Evolutionary conservation across 2,113 vertebrate species (phyloP).

Genomic region (Rhinolophus ferrumequinum): DNA sequence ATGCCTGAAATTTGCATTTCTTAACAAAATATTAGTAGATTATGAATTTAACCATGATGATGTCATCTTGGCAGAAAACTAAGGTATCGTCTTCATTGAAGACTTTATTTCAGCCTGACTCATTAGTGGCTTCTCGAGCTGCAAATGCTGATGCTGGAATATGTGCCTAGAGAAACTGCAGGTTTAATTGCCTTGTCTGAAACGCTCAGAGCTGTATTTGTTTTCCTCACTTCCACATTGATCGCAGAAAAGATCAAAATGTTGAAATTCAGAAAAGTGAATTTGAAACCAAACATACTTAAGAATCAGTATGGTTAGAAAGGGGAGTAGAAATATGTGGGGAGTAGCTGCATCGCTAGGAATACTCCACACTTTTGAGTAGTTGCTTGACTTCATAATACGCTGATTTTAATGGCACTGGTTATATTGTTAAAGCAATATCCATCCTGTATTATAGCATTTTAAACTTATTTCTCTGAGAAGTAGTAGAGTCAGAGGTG

Average conservation of each 20-base stretch:
- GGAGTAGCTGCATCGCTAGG: not conserved
- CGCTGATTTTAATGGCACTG: slow-evolving; percentile 1
- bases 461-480: slow-evolving; percentile 34
- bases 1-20: slow-evolving; percentile 1
- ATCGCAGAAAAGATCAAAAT: slow-evolving; percentile 34
- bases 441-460: not conserved
- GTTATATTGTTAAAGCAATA: slow-evolving; percentile 29
- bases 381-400: not conserved
- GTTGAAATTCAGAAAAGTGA: not conserved
- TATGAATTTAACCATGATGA: slow-evolving; percentile 14
- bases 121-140: not conserved
- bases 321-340: not conserved
- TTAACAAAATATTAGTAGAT: slow-evolving; percentile 1
- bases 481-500: not conserved
- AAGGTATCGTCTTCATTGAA: not conserved
- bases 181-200: not conserved
- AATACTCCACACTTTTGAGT: not conserved
- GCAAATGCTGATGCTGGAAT: slow-evolving; percentile 1
- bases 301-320: not conserved
- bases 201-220: not conserved
- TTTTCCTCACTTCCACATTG: not conserved
- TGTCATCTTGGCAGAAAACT: not conserved
- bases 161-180: not conserved
- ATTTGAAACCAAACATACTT: not conserved
- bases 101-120: slow-evolving; percentile 30